These are phyloP conservation scores for Sterrhoptilus dennistouni DNA, from an alignment of 2,113 vertebrate species.

Conservation along the genomic window DNA sequence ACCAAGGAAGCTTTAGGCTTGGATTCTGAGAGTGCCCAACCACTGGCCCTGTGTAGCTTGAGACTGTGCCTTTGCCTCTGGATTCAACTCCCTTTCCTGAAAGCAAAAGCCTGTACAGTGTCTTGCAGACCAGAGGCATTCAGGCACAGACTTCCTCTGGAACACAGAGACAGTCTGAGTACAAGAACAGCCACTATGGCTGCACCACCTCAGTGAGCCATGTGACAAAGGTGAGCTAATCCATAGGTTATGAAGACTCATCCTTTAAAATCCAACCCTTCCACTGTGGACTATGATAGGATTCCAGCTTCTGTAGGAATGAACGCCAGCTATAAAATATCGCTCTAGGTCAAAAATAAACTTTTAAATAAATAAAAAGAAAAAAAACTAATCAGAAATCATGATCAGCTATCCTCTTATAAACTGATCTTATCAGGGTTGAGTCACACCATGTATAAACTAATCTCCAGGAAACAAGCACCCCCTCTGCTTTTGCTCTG, in stretches of 20 bases:
- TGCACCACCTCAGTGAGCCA: neutral
- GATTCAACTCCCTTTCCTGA: neutral
- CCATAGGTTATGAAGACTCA: neutral
- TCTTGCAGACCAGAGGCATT: neutral
- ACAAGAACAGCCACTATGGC: rapidly evolving
- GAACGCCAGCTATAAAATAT: neutral
- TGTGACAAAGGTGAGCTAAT: neutral
- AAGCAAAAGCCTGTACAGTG: neutral
- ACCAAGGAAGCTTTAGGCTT: neutral
- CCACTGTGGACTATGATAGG: neutral
- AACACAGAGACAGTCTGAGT: neutral
- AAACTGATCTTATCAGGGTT: neutral
- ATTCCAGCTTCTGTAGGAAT: neutral
- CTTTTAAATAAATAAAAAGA: neutral
- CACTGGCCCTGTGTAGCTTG: neutral
- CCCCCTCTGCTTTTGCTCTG: neutral
- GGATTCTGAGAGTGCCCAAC: neutral
- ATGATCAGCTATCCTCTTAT: neutral
- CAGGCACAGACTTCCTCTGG: neutral
- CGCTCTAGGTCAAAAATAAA: neutral
- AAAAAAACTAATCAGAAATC: neutral
- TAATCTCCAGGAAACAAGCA: neutral
- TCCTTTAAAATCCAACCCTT: neutral
- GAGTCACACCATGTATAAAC: neutral
- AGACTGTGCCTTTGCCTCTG: neutral